Evolutionary conservation across 1,140 invertebrate species (phyloP), one percentile per base, ranked within the genome.

Genomic region (Teleopsis dalmanni): DNA sequence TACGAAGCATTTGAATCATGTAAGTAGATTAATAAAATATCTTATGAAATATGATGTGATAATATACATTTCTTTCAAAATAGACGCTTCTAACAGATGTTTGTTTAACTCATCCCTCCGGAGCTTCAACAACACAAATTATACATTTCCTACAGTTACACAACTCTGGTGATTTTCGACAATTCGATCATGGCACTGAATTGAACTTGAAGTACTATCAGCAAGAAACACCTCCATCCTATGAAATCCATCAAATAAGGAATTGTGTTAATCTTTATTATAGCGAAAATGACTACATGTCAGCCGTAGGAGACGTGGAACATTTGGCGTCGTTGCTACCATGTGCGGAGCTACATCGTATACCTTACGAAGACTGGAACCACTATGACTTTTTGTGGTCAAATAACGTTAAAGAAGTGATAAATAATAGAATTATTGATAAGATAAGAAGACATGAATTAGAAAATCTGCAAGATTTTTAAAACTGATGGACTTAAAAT

Each of bases 261-360:
- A 73, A 77, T 48, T 84, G 82, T 10, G 72, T 82, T 2, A 75
- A 77, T 6, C 56, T 87, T 22, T 82, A 82, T 55, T 84, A 77
- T 53, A 81, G 81, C 42, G 68, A 76, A 2, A 76, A 78, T 34
- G 85, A 87, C 55, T 77, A 76, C 71, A 63, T 82, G 29, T 74
- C 78, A 8, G 63, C 73, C n/a, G 70, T 77, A 9, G 66, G 68
- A 42, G 78, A 77, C 57, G 72, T 77, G 0, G 60, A 67, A 14
- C 58, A 56, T 38, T 51, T 81, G 22, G 71, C 69, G 19, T 60
- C 60, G 1, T 52, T 70, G 25, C 53, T 82, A 5, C 60, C 60
- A 0, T 76, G 57, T 57, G 35, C 53, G 60, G 21, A 72, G 57
- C 38, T 67, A 53, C 47, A 70, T 71, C 53, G 65, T 46, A 55